Conservation (phyloP, 2,888 invertebrate genomes). For the Napeogenes inachia region DNA sequence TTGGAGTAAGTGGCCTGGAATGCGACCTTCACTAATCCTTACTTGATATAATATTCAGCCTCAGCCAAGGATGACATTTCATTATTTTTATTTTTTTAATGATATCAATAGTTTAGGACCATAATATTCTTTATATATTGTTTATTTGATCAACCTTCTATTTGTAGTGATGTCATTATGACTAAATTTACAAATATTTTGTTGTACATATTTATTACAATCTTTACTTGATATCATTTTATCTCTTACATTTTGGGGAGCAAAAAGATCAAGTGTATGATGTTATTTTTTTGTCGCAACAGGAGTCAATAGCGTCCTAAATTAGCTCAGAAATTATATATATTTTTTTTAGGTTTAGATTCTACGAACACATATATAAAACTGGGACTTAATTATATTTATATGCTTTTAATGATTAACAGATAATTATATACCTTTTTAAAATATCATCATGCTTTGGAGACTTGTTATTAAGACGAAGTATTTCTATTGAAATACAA, state of each 20-base stretch:
- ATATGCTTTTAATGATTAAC: neutral
- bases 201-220: no score
- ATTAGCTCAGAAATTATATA: no score
- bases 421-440: neutral
- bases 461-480: conserved; percentile 11
- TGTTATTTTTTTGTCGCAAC: no score
- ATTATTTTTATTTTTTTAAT: neutral
- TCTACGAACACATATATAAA: no score
- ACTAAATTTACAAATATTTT: no score
- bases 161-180: neutral
- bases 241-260: no score
- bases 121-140: neutral
- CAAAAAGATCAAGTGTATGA: no score
- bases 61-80: conserved; percentile 56
- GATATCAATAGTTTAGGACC: neutral
- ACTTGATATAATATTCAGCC: conserved; percentile 53
- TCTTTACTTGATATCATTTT: no score
- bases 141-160: neutral
- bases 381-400: neutral
- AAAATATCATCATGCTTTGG: conserved; percentile 2
- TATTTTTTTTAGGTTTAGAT: neutral
- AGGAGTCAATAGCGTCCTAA: no score
- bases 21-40: conserved; percentile 62
- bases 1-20: conserved; percentile 37
- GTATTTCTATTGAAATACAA: conserved; percentile 21